phyloP scores from a whole-genome alignment of 2,113 vertebrate genomes.

The Ondatra zibethicus region DNA sequence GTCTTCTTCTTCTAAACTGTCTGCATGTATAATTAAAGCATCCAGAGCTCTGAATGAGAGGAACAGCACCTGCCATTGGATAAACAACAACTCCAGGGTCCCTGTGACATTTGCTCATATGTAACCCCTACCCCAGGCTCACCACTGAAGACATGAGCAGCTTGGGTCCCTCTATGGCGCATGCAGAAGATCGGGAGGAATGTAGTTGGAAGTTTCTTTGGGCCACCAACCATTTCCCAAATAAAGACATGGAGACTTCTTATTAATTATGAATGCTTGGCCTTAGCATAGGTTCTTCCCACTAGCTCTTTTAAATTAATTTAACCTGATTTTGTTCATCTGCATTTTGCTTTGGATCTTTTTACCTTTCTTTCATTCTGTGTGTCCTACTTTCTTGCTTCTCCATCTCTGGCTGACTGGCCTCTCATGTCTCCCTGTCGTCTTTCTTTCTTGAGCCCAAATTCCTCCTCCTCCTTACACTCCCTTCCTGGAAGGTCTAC shows the following conservation, averaged over 20 bases:
- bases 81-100: neutral
- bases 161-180: neutral
- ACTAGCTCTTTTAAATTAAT: neutral
- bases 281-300: neutral
- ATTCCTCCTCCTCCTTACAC: neutral
- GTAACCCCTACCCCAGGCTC: neutral
- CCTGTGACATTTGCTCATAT: neutral
- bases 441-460: neutral
- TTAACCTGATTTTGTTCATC: neutral
- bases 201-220: neutral
- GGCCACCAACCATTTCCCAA: neutral
- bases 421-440: too few species aligned
- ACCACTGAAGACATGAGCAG: neutral
- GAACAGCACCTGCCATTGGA: neutral
- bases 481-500: neutral
- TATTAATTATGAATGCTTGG: neutral
- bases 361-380: neutral
- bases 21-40: accelerated
- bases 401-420: too few species aligned
- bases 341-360: neutral
- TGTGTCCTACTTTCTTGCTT: too few species aligned
- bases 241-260: neutral
- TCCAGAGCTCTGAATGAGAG: too few species aligned
- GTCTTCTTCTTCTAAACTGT: neutral
- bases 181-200: neutral